Conservation (phyloP, 2,113 vertebrate species). For the Melanostigma gelatinosum region DNA sequence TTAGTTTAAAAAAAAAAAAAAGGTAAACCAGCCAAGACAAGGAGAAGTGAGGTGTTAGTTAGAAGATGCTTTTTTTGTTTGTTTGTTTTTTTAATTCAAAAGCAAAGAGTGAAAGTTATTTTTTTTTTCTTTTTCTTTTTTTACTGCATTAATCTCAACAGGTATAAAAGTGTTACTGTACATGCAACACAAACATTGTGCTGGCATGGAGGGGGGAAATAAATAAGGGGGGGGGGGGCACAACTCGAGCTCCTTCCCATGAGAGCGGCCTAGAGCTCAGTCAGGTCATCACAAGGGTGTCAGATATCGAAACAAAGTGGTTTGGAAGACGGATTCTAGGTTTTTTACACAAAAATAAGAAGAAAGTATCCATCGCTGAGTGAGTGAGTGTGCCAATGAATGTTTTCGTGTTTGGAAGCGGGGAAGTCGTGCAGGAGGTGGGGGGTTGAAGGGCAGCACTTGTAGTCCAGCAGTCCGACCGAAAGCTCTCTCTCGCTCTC, state of each 20-base stretch:
- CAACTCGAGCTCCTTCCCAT: conserved; percentile 40
- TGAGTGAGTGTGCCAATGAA: not conserved
- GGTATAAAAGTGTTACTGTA: conserved; percentile 71
- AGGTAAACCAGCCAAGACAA: conserved; percentile 36
- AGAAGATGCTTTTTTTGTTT: conserved; percentile 47
- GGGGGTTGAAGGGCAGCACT: conserved; percentile 38
- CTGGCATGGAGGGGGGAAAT: conserved; percentile 74
- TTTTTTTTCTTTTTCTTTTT: not conserved
- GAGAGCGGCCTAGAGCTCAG: conserved; percentile 3
- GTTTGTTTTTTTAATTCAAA: conserved; percentile 29
- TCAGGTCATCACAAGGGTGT: conserved; percentile 20
- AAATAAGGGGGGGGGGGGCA: conserved; percentile 68
- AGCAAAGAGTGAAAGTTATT: conserved; percentile 53
- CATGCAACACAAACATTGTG: conserved; percentile 51
- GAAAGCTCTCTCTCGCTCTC: not conserved
- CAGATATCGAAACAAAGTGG: conserved; percentile 28
- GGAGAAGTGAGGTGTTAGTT: conserved; percentile 70
- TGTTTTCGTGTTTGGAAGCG: conserved; percentile 1
- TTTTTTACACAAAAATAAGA: conserved; percentile 37
- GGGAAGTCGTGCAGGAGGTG: conserved; percentile 40
- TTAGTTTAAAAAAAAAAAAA: conserved; percentile 44
- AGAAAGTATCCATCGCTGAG: conserved; percentile 48
- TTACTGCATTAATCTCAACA: conserved; percentile 76
- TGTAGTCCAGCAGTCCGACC: conserved; percentile 63
- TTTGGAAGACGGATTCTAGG: conserved; percentile 43